A percentile compares a stretch with the other conserved stretches of the same genome.
These are phyloP conservation scores for Stegodyphus mimosarum DNA, from an alignment of 1,140 invertebrate genomes.

Conservation along the genomic window DNA sequence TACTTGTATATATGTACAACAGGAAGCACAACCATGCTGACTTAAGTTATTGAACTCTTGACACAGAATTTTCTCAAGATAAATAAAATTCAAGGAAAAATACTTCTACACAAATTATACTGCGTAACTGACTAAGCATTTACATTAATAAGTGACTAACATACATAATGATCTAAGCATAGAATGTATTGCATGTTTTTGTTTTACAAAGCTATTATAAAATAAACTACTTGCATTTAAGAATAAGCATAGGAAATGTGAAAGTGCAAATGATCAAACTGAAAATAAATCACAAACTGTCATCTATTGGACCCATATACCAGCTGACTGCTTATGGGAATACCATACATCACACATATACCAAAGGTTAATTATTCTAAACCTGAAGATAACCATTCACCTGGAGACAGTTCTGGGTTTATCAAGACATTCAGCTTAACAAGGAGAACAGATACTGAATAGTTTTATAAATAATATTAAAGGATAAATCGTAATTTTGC, in stretches of 20 bases:
- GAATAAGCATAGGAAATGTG: slow-evolving; percentile 45
- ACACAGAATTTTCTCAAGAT: slow-evolving; percentile 21
- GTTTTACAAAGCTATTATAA: background rate
- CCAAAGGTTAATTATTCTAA: slow-evolving; percentile 21
- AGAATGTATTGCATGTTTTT: background rate
- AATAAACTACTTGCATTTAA: background rate
- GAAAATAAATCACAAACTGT: slow-evolving; percentile 16
- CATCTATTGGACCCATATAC: slow-evolving; percentile 53
- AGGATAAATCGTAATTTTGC: too few relatives aligned
- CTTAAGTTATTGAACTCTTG: slow-evolving; percentile 51
- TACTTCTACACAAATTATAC: background rate
- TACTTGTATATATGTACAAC: slow-evolving; percentile 58
- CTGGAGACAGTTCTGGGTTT: background rate
- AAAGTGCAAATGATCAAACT: slow-evolving; percentile 34
- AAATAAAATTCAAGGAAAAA: background rate
- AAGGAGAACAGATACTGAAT: too few relatives aligned
- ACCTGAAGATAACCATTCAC: slow-evolving; percentile 3
- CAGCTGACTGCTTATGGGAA: slow-evolving; percentile 35
- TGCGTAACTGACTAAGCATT: background rate
- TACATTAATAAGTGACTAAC: background rate
- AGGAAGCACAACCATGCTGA: slow-evolving; percentile 59
- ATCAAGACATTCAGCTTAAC: background rate
- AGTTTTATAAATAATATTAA: too few relatives aligned
- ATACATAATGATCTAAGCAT: background rate
- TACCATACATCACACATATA: slow-evolving; percentile 8